Base-by-base conservation (phyloP, 2,113 vertebrate genomes). In the Gobius niger region DNA sequence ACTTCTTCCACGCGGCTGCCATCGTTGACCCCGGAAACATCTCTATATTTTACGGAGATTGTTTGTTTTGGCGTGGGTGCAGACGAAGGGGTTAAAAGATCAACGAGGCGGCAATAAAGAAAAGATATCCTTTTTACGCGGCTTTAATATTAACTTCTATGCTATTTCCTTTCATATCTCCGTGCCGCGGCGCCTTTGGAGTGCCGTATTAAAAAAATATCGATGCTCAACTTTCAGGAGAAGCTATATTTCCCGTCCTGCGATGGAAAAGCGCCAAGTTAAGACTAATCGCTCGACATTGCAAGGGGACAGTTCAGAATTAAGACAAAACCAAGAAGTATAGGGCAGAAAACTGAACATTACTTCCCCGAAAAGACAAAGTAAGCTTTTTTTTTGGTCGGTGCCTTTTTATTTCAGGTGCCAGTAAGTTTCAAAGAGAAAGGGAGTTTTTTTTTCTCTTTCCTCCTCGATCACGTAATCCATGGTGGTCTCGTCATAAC, bases 231-330 rank as follows among this genome's bases (percentile, higher is more conserved):
- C 51, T 47, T 65, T 0, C 40, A 59, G 73, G 63, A 34, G 15
- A 53, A 60, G 18, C 44, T 75, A 67, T 78, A 67, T 78, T 82
- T 49, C 62, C 44, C 83, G 12, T 68, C 42, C 40, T 1, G 61
- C 34, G 76, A 53, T 49, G 54, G 44, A 85, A 63, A 70, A 62
- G 50, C 49, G 14, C 63, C 15, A 52, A 44, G 61, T 56, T 64
- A 62, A 88, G 85, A 90, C 81, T 87, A 84, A 90, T 85, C 41
- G 8, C 73, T 61, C 13, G 54, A 68, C 56, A 66, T 70, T 75
- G 67, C 49, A 75, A 77, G 47, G 51, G 80, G 87, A 86, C 80
- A 78, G 81, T 79, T 73, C 44, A 44, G 66, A 63, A 75, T 82
- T 46, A 54, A 84, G 75, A 56, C 49, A 81, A 88, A 41, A 41